Evolutionary conservation across 2,797 vertebrate species (phyloP).

Genomic region (Esox masquinongy): DNA sequence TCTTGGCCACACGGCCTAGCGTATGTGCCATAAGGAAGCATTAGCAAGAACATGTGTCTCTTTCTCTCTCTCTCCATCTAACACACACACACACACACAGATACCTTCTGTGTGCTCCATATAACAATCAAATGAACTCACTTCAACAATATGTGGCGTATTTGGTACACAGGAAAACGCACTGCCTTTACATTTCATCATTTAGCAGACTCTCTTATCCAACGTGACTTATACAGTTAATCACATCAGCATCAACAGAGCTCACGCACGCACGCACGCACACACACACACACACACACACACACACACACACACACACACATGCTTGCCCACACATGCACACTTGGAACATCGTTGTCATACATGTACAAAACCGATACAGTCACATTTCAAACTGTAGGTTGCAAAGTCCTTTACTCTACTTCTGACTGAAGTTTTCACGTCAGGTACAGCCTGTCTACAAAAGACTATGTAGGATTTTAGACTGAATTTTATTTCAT

Average conservation of each 20-base stretch:
- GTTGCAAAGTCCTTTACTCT: background rate
- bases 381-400: background rate
- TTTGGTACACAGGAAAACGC: too few relatives aligned
- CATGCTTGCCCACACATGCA: background rate
- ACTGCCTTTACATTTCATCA: too few relatives aligned
- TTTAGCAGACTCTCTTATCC: too few relatives aligned
- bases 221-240: too few relatives aligned
- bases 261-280: background rate
- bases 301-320: too few relatives aligned
- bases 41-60: background rate
- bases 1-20: conserved; percentile 35
- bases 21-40: conserved; percentile 10
- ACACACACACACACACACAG: background rate
- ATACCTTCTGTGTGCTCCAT: too few relatives aligned
- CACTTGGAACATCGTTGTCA: background rate
- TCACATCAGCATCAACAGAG: background rate
- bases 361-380: background rate
- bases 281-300: too few relatives aligned
- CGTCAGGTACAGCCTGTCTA: background rate
- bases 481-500: background rate
- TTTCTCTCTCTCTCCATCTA: background rate
- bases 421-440: too few relatives aligned
- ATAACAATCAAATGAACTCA: too few relatives aligned
- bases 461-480: background rate
- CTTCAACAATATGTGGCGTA: too few relatives aligned